Conservation (phyloP, 2,797 vertebrate species). For the Lerista edwardsae region DNA sequence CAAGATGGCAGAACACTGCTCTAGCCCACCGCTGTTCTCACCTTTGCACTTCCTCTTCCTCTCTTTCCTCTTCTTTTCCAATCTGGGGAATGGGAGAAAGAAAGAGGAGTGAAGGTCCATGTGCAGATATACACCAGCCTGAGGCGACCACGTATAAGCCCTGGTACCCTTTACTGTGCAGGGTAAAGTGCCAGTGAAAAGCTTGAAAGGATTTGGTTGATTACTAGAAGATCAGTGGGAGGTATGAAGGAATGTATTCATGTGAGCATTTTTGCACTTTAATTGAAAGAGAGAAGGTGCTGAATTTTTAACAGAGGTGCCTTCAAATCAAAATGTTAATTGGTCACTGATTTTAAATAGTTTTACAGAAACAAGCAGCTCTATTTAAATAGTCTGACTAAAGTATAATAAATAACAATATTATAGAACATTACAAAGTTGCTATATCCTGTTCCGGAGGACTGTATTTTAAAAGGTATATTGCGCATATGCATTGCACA, state of each 20-base stretch:
- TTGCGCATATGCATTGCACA: background rate
- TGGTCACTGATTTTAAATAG: conserved; percentile 52
- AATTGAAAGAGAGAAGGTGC: conserved; percentile 56
- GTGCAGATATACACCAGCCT: no score
- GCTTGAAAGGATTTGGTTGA: background rate
- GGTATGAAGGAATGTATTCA: conserved; percentile 59
- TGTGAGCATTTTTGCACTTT: conserved; percentile 54
- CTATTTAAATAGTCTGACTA: conserved; percentile 13
- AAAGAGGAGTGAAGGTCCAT: no score
- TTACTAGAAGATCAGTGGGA: conserved; percentile 66
- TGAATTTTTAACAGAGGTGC: conserved; percentile 55
- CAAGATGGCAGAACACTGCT: no score
- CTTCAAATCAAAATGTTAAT: conserved; percentile 62
- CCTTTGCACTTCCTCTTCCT: no score
- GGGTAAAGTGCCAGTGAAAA: background rate
- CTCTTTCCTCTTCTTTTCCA: no score
- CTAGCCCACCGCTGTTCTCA: no score
- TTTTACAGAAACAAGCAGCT: conserved; percentile 51
- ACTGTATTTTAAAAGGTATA: background rate
- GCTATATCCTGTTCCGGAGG: background rate
- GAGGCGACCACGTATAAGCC: conserved; percentile 21
- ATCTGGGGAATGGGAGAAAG: no score
- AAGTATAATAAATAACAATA: background rate
- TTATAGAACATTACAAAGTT: background rate
- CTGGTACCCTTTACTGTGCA: background rate